Conservation (phyloP, 2,888 invertebrate species). For the Melanotus villosus region DNA sequence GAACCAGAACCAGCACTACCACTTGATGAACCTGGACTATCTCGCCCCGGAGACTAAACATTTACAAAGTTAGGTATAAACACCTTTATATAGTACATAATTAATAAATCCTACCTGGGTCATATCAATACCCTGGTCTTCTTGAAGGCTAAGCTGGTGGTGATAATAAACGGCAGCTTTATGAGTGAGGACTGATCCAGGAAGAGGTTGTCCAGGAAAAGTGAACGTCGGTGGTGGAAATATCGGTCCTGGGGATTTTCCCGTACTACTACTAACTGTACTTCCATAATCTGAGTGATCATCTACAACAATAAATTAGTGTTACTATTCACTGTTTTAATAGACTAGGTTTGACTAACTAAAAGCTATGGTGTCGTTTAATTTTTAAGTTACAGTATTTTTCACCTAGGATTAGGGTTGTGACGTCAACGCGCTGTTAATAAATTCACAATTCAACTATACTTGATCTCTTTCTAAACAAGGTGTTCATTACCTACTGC, state of each 20-base stretch:
- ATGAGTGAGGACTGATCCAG: slow-evolving; percentile 78
- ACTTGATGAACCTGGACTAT: slow-evolving; percentile 91
- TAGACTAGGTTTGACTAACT: too few relatives aligned
- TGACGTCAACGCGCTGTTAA: too few relatives aligned
- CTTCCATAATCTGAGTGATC: slow-evolving; percentile 79
- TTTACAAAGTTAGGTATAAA: slow-evolving; percentile 4
- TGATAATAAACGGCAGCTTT: slow-evolving; percentile 86
- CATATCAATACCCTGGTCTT: slow-evolving; percentile 91
- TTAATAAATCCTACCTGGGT: slow-evolving; percentile 82
- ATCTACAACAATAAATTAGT: slow-evolving; percentile 69
- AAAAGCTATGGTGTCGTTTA: too few relatives aligned
- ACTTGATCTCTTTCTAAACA: too few relatives aligned
- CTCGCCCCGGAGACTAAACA: slow-evolving; percentile 87
- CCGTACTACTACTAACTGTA: slow-evolving; percentile 76
- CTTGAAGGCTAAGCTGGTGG: slow-evolving; percentile 85
- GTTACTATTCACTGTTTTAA: too few relatives aligned
- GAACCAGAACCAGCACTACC: slow-evolving; percentile 91
- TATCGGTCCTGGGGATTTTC: slow-evolving; percentile 77
- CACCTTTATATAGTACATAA: too few relatives aligned
- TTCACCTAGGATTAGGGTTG: too few relatives aligned
- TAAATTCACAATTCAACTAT: too few relatives aligned
- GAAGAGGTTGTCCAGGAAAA: slow-evolving; percentile 77
- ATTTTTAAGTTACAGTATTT: too few relatives aligned
- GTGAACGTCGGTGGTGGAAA: slow-evolving; percentile 80
- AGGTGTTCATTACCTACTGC: too few relatives aligned